phyloP scores from a whole-genome alignment of 1,140 invertebrate species.

The Sycobia sp. region DNA sequence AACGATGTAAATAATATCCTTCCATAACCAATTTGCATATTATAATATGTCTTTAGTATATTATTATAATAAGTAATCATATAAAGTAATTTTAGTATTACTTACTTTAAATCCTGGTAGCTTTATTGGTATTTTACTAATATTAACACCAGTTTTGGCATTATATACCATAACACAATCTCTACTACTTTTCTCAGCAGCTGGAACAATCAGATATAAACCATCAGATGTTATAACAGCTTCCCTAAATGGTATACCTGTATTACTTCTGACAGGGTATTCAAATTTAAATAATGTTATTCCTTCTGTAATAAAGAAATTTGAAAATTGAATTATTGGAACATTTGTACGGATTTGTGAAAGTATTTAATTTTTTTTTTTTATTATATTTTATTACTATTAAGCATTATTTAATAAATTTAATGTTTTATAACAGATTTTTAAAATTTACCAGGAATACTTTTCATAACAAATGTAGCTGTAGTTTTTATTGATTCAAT shows the following conservation, averaged over 20 bases:
- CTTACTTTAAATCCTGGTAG: conserved; percentile 70
- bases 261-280: conserved; percentile 72
- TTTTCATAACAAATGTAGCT: conserved; percentile 70
- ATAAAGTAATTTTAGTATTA: conserved; percentile 2
- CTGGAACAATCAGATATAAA: conserved; percentile 76
- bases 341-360: neutral
- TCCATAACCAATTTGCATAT: conserved; percentile 30
- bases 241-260: conserved; percentile 70
- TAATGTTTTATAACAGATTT: too few relatives aligned
- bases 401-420: too few relatives aligned
- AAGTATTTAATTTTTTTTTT: neutral
- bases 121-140: conserved; percentile 77
- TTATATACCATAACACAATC: conserved; percentile 86
- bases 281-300: conserved; percentile 79
- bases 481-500: conserved; percentile 67
- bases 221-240: conserved; percentile 83
- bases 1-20: conserved; percentile 72
- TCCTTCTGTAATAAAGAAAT: conserved; percentile 65
- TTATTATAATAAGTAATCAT: neutral
- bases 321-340: neutral
- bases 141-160: conserved; percentile 78
- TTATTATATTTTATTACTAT: neutral
- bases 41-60: neutral
- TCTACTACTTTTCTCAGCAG: conserved; percentile 79
- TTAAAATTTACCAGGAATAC: conserved; percentile 67